Evolutionary conservation across 2,113 vertebrate genomes (phyloP), one percentile per base, ranked within the genome.

Genomic region (Vanacampus margaritifer): DNA sequence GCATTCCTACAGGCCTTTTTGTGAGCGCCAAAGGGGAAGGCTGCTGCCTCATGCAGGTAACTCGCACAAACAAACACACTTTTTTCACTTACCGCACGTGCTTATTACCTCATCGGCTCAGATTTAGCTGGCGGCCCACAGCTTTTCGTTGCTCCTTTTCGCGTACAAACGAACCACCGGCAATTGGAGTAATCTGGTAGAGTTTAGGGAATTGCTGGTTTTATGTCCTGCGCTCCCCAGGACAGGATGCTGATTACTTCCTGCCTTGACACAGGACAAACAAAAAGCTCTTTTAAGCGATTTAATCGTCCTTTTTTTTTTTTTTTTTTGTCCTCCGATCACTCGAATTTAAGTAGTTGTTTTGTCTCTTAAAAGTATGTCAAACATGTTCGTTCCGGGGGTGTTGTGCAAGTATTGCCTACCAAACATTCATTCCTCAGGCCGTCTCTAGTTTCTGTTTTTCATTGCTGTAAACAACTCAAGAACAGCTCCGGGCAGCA

Each of bases 21-120:
- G 95, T 97, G 84, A 96, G 95, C 0, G 95, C 95, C 80, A 98
- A 93, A 84, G 96, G 95, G 12, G 94, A 97, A 79, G 95, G 96
- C 82, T 97, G 96, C 89, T 97, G 95, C 67, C 91, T 98, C 76
- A 92, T 96, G 93, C 95, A 97, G 96, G 96, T 98, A 92, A 85
- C 50, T 62, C 26, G 39, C 28, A 60, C 65, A 73, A 26, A 8
- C 64, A 51, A 43, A 26, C 37, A 39, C 28, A 24, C 24, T 14
- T 36, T 46, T 32, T 50, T 19, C 48, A 37, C n/a, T 63, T 63
- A 16, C 14, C 35, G 6, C 32, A 11, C n/a, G 26, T 36, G 53
- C 65, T 79, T 68, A 64, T 79, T 68, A 64, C 72, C 73, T 70
- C 64, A 68, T 16, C 53, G 56, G 32, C 64, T 75, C 73, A 58